Evolutionary conservation across 1,140 invertebrate species (phyloP), one percentile per base, ranked within the genome.

Genomic region (Drosophila albomicans): DNA sequence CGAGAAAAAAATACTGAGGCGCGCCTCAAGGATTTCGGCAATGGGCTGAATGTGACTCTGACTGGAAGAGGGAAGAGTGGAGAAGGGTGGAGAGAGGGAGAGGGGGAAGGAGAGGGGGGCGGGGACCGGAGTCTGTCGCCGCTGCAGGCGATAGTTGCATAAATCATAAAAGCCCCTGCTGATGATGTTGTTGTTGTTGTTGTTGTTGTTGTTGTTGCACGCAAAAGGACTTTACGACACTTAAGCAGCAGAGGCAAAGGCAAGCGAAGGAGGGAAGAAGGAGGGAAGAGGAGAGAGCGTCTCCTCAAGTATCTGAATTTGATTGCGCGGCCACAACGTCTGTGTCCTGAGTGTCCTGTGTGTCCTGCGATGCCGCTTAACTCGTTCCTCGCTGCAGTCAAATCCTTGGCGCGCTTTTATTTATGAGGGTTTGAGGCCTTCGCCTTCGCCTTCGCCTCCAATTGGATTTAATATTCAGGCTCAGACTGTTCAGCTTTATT

Each of bases 121-220:
- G 30, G 10, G 20, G 20, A 25, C 25, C 30, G 25, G 54, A 11
- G 8, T 28, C 38, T 32, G 68, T 16, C 43, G 46, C 48, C 41
- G 81, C 85, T 89, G 85, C 85, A 89, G 86, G 85, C 81, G 81
- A 89, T 90, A 89, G 85, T 89, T 89, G 85, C 85, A 89, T 89
- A 89, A 89, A 89, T 89, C 85, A 89, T 89, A 89, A 89, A 89
- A 89, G 73, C 77, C 69, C 64, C 59, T 59, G 45, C 58, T 46
- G 25, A 52, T 66, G 68, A 20, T 49, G 58, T 59, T 57, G 38
- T 41, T 70, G 61, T 78, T 81, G 58, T 59, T 57, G 38, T 41
- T 70, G 61, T 78, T 81, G 75, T 57, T 73, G 75, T 57, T 73
- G 75, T 59, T 68, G 75, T 57, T 48, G 32, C 49, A 52, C 74